Evolutionary conservation across 2,797 vertebrate genomes (phyloP).

Genomic region (Passerculus sandwichensis): DNA sequence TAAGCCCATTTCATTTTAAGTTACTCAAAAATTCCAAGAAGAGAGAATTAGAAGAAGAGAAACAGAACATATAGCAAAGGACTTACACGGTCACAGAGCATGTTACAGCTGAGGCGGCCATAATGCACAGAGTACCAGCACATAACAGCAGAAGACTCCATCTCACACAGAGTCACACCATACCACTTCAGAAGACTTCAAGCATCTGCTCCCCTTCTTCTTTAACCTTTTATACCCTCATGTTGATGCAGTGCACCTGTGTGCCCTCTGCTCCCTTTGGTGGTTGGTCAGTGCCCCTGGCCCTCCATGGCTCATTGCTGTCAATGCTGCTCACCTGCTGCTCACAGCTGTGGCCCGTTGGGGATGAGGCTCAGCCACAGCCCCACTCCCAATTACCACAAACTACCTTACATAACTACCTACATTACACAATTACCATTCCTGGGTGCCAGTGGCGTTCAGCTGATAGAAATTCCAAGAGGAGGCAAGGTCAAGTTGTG

Average conservation of each 20-base stretch:
- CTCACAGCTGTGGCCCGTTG: neutral
- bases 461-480: neutral
- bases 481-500: neutral
- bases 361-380: neutral
- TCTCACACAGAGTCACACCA: no score
- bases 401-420: neutral
- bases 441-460: neutral
- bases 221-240: neutral
- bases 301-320: neutral
- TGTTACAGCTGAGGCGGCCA: neutral
- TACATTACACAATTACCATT: neutral
- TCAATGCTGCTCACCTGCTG: neutral
- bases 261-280: neutral
- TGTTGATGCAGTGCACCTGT: neutral
- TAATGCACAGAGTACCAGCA: neutral
- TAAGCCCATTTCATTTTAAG: accelerated
- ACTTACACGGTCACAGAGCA: no score
- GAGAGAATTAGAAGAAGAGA: neutral
- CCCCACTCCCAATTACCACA: neutral
- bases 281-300: neutral
- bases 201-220: accelerated
- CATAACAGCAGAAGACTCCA: neutral
- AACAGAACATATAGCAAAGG: neutral
- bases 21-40: neutral
- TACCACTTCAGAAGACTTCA: neutral